Conservation (phyloP, 2,113 vertebrate genomes). For the Columba livia region DNA sequence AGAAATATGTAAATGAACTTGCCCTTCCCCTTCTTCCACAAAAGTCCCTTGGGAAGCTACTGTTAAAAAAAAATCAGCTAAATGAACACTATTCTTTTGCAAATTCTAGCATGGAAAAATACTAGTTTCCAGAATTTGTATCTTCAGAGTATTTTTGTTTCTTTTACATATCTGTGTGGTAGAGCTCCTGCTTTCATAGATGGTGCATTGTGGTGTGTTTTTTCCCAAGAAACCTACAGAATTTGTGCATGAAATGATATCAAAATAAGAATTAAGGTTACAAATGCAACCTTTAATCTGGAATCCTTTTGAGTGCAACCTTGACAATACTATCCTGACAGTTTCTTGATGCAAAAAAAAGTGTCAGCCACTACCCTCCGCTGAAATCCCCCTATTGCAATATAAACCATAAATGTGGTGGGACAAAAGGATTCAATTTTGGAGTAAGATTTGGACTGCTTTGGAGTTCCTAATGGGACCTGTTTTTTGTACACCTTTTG, state of each 20-base stretch:
- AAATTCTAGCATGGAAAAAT: not conserved
- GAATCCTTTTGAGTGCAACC: not conserved
- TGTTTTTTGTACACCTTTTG: not conserved
- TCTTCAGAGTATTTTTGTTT: not conserved
- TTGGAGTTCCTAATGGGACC: not conserved
- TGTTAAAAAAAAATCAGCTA: not conserved
- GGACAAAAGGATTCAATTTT: not conserved
- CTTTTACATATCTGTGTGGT: not conserved
- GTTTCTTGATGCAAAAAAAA: not conserved
- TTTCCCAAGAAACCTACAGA: not conserved
- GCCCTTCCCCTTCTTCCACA: not conserved
- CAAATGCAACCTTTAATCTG: not conserved
- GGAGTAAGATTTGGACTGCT: not conserved
- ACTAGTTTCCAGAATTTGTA: not conserved
- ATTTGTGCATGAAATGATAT: not conserved
- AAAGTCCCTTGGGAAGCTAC: not conserved
- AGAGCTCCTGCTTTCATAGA: not conserved
- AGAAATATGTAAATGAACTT: not conserved
- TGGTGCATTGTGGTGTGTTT: not conserved
- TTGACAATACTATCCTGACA: not conserved
- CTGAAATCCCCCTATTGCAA: not conserved
- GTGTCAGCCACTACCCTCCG: not conserved
- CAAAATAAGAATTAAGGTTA: not conserved
- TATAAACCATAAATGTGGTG: not conserved
- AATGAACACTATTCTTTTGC: not conserved